Evolutionary conservation across 2,888 invertebrate species (phyloP), one percentile per base, ranked within the genome.

Genomic region (Brachyptera risi): DNA sequence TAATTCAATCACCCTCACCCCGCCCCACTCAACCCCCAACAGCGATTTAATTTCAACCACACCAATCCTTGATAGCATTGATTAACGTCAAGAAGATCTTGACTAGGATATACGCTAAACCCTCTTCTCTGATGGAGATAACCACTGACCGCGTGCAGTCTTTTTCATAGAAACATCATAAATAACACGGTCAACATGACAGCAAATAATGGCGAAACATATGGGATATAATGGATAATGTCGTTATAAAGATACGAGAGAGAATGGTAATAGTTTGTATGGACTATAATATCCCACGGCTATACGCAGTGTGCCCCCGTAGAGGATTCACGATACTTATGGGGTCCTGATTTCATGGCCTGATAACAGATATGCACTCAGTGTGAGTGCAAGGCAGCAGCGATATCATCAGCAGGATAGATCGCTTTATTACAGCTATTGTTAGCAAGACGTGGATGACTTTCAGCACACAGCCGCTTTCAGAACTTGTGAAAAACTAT

Each of bases 161-260:
- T n/a, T n/a, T n/a, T n/a, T n/a, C n/a, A n/a, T n/a, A n/a, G n/a
- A n/a, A n/a, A 9, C 17, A n/a, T 24, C 47, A 24, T 47, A 24
- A 47, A 47, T 47, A 47, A 47, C 47, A 2, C 21, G 47, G 21
- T 21, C n/a, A 47, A 44, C 21, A 47, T 24, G 47, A 47, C 47
- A 24, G n/a, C 47, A 24, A 42, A 42, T 47, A 47, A 47, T 47
- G 47, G 24, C 47, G 21, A 47, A 47, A 47, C 47, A 47, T 47
- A 47, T 47, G 47, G 47, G 47, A n/a, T 21, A 47, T 47, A 47
- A 47, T 47, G 47, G 47, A n/a, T 47, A 47, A 47, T 47, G 47
- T 47, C 24, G 47, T 47, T 47, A 47, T 47, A 47, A 47, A 47
- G 47, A 47, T 47, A 47, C 19, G 47, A n/a, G 21, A 47, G 47